These are phyloP conservation scores for Platichthys stellatus DNA, from an alignment of 2,113 vertebrate genomes.

Conservation along the genomic window DNA sequence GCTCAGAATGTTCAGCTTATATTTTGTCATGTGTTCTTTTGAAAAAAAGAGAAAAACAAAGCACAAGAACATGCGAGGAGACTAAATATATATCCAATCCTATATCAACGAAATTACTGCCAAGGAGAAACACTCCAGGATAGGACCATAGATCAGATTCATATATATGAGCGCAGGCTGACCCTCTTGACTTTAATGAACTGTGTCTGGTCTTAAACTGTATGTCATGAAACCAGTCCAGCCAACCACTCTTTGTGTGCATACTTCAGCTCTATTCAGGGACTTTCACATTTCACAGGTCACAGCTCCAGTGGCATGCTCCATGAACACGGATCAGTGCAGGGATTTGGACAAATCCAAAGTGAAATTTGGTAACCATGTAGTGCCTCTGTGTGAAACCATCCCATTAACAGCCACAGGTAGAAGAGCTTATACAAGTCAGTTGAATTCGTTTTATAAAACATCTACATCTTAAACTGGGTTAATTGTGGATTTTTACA, in stretches of 20 bases:
- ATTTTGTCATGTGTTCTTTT: background rate
- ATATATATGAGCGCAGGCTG: background rate
- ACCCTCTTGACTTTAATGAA: background rate
- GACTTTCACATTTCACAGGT: slow-evolving; percentile 81
- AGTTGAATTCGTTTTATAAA: background rate
- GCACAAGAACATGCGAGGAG: background rate
- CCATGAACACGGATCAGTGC: slow-evolving; percentile 73
- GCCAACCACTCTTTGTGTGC: slow-evolving; percentile 44
- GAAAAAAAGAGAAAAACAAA: background rate
- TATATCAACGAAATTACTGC: slow-evolving; percentile 10
- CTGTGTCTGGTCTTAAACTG: background rate
- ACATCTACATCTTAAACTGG: background rate
- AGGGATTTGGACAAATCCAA: slow-evolving; percentile 79
- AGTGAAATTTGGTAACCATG: slow-evolving; percentile 56
- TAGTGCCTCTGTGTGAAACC: slow-evolving; percentile 46
- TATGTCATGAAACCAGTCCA: background rate
- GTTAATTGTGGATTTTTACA: background rate
- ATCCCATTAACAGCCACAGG: slow-evolving; percentile 22
- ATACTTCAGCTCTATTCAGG: slow-evolving; percentile 61
- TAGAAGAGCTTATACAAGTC: background rate
- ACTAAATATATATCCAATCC: slow-evolving; percentile 6
- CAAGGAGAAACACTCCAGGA: slow-evolving; percentile 1
- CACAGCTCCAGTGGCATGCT: slow-evolving; percentile 76
- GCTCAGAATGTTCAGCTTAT: background rate
- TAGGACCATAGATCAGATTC: background rate